Evolutionary conservation across 2,888 invertebrate genomes (phyloP).

Genomic region (Drosophila nr. perissopoda): DNA sequence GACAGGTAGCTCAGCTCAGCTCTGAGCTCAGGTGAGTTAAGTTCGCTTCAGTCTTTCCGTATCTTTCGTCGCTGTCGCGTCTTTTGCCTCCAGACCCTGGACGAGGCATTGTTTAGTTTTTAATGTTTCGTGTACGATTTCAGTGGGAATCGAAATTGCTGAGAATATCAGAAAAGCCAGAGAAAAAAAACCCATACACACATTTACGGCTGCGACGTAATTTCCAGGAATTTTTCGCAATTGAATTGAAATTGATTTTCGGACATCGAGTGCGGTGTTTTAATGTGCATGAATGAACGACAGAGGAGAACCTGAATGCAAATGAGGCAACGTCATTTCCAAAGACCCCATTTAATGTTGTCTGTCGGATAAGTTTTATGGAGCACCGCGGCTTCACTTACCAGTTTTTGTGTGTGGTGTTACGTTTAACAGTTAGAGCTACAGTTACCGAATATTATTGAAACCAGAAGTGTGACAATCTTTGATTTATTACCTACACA

Average conservation of each 20-base stretch:
- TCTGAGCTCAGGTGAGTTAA: slow-evolving; percentile 29
- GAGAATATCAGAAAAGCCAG: slow-evolving; percentile 46
- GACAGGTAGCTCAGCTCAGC: slow-evolving; percentile 43
- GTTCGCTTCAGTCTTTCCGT: slow-evolving; percentile 61
- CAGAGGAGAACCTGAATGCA: slow-evolving; percentile 49
- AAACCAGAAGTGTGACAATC: slow-evolving; percentile 36
- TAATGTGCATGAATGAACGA: slow-evolving; percentile 33
- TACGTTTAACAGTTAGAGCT: slow-evolving; percentile 44
- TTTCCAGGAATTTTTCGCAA: slow-evolving; percentile 73
- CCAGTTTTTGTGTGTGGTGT: slow-evolving; percentile 46
- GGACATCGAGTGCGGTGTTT: slow-evolving; percentile 39
- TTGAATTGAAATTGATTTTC: slow-evolving; percentile 77
- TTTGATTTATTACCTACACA: slow-evolving; percentile 5
- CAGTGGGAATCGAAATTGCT: slow-evolving; percentile 52
- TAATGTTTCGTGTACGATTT: slow-evolving; percentile 40
- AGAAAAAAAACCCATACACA: slow-evolving; percentile 11
- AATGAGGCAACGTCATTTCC: slow-evolving; percentile 51
- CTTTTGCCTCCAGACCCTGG: slow-evolving; percentile 29
- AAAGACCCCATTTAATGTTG: slow-evolving; percentile 34
- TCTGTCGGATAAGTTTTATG: slow-evolving; percentile 58
- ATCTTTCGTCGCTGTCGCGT: slow-evolving; percentile 72
- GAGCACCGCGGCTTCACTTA: slow-evolving; percentile 56
- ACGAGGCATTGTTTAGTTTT: slow-evolving; percentile 45
- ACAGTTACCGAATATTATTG: slow-evolving; percentile 38
- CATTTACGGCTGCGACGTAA: slow-evolving; percentile 50